Conservation (phyloP, 2,113 vertebrate species). For the Austrofundulus limnaeus region DNA sequence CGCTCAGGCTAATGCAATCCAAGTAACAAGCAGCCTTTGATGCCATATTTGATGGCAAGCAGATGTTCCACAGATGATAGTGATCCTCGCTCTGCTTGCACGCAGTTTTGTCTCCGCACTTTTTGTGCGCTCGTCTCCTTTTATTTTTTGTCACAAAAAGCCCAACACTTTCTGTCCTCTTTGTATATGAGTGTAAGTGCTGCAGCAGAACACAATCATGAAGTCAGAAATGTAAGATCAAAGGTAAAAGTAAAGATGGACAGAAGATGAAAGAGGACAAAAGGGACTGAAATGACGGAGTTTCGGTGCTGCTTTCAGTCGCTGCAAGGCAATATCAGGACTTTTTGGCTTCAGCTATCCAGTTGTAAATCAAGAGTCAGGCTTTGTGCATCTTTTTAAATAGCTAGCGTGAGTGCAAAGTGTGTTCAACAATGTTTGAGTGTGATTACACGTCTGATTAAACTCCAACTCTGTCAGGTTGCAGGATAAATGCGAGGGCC, state of each 20-base stretch:
- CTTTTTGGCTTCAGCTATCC: constrained; percentile 20
- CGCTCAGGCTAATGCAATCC: constrained; percentile 59
- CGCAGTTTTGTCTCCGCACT: neutral
- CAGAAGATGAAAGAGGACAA: constrained; percentile 62
- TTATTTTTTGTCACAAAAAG: constrained; percentile 51
- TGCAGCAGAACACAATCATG: constrained; percentile 11
- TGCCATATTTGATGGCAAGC: constrained; percentile 53
- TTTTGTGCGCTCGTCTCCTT: neutral
- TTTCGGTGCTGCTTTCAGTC: constrained; percentile 27
- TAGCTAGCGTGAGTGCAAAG: constrained; percentile 14
- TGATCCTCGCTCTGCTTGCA: constrained; percentile 15
- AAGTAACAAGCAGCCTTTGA: constrained; percentile 60
- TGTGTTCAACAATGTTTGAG: constrained; percentile 4
- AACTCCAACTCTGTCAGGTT: constrained; percentile 23
- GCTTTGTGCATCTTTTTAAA: constrained; percentile 22
- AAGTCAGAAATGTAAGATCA: constrained; percentile 61
- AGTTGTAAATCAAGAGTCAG: constrained; percentile 21
- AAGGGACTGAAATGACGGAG: constrained; percentile 33
- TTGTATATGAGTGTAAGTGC: constrained; percentile 58
- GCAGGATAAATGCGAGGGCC: constrained; percentile 26
- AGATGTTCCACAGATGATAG: constrained; percentile 61
- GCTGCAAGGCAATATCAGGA: constrained; percentile 20
- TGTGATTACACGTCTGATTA: constrained; percentile 42
- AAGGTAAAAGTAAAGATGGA: constrained; percentile 49
- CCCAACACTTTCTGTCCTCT: constrained; percentile 33